These are phyloP conservation scores for Lepidochrysops patricia DNA, from an alignment of 2,888 invertebrate genomes.

Conservation along the genomic window DNA sequence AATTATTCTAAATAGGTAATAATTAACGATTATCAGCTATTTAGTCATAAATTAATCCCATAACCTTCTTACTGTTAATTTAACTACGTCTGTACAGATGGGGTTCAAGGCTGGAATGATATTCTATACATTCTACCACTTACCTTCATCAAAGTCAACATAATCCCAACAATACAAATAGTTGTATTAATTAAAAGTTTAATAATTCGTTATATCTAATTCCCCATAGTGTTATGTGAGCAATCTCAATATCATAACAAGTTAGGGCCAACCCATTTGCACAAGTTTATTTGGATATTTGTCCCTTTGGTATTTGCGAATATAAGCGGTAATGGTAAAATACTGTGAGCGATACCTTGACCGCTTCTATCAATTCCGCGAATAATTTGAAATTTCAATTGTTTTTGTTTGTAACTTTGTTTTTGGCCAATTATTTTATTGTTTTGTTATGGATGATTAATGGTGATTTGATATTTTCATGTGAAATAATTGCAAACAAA, in stretches of 20 bases:
- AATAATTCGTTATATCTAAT: conserved; percentile 33
- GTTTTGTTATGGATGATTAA: background rate
- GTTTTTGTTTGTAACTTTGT: background rate
- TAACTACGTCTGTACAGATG: too few relatives aligned
- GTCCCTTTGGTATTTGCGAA: conserved; percentile 48
- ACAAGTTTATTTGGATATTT: conserved; percentile 64
- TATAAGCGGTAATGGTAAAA: conserved; percentile 10
- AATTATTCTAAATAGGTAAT: too few relatives aligned
- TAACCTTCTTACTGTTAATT: too few relatives aligned
- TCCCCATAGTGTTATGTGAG: conserved; percentile 43
- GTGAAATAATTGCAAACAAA: background rate
- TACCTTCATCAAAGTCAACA: background rate
- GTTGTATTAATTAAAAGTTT: conserved; percentile 29
- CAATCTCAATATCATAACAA: conserved; percentile 62
- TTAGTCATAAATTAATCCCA: too few relatives aligned
- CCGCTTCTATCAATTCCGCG: conserved; percentile 11
- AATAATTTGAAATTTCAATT: conserved; percentile 1
- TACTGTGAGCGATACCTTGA: conserved; percentile 13
- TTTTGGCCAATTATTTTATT: background rate
- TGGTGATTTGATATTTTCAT: background rate
- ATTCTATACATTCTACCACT: too few relatives aligned
- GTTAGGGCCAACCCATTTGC: conserved; percentile 63
- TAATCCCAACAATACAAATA: conserved; percentile 2
- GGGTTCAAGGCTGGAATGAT: too few relatives aligned
- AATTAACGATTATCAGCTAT: too few relatives aligned